These are phyloP conservation scores for Rhodophaea formosa DNA, from an alignment of 2,888 invertebrate species.

Conservation along the genomic window DNA sequence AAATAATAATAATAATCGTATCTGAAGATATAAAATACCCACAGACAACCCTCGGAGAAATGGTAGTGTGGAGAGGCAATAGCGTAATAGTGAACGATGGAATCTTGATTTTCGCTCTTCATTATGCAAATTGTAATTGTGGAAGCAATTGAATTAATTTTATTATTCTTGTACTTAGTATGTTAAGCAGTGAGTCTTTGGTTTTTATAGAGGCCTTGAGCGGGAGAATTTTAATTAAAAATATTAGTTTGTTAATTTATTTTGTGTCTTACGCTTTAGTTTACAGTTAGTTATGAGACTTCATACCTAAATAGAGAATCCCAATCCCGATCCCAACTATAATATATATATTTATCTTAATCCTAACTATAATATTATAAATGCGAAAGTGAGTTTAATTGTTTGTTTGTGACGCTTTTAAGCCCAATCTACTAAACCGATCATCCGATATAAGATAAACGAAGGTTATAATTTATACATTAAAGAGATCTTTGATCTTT, in stretches of 20 bases:
- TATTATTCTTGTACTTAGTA: not conserved
- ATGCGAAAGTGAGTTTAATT: no score
- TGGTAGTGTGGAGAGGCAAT: not conserved
- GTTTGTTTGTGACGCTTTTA: no score
- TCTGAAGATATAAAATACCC: not conserved
- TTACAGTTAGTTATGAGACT: no score
- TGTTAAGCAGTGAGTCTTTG: not conserved
- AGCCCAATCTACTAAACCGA: no score
- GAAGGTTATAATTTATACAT: no score
- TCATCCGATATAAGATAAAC: no score
- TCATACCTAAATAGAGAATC: no score
- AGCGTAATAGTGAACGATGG: not conserved
- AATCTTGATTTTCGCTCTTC: slow-evolving; percentile 2
- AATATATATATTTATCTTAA: no score
- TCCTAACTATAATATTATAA: no score
- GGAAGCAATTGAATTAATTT: not conserved
- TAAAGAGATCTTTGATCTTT: no score
- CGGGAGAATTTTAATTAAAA: not conserved
- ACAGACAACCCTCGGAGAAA: not conserved
- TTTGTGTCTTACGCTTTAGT: no score
- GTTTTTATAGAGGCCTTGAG: not conserved
- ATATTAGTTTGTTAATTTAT: not conserved
- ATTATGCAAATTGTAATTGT: not conserved
- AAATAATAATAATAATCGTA: not conserved
- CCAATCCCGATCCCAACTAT: no score